Evolutionary conservation across 2,888 invertebrate genomes (phyloP), one percentile per base, ranked within the genome.

Genomic region (Spodoptera picta): DNA sequence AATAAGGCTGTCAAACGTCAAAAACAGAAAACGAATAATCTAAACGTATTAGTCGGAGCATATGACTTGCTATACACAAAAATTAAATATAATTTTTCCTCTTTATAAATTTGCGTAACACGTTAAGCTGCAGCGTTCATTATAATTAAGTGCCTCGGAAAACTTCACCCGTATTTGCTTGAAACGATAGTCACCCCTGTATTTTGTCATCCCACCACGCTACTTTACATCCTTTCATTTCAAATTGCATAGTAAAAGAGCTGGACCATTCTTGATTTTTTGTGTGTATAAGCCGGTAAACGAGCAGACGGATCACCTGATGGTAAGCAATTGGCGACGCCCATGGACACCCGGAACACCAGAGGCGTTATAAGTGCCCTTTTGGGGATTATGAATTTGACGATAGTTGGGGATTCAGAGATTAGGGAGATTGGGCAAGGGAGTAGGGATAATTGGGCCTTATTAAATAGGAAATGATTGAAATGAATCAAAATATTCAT

Each of bases 61-160:
- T 75, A 69, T 84, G 81, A 86, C 71, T 36, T 71, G 84, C 81
- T 83, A 64, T 65, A 69, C 76, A 85, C 84, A 84, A 86, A 87
- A 87, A 88, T 88, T 87, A 86, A 84, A 84, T 85, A 83, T 71
- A 79, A 80, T 87, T 83, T 82, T 79, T 73, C 79, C 27, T 83
- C 85, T 81, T 90, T 90, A 89, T 90, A 79, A 82, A 85, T 87
- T 87, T 85, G 85, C 87, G 87, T 87, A 43, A n/a, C n/a, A 83
- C 84, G 83, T 82, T 83, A 86, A 88, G 77, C 82, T 83, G 83
- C 87, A 70, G 82, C 81, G 86, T 88, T 86, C 81, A 80, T 78
- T 9, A 36, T 36, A 36, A 36, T 36, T 36, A 83, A 81, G 80
- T 81, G 85, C 63, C 75, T 83, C 86, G 83, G 83, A 82, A 89